Evolutionary conservation across 2,797 vertebrate species (phyloP).

Genomic region (Cuniculus paca): DNA sequence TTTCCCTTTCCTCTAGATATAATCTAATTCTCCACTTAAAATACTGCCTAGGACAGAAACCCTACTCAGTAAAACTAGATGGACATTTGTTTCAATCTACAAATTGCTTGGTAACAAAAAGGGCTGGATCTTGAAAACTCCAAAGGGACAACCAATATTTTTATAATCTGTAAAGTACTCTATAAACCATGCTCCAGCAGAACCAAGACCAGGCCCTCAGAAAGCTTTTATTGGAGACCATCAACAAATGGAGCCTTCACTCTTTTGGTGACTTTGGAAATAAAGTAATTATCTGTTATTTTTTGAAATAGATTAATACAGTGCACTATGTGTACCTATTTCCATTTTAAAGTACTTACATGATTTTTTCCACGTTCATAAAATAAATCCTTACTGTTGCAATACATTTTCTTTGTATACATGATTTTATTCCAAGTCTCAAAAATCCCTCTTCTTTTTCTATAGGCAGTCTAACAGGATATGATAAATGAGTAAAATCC

Average conservation of each 20-base stretch:
- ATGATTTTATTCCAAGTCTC: constrained; percentile 37
- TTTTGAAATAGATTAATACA: not conserved
- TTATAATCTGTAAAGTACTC: not conserved
- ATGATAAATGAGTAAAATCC: not conserved
- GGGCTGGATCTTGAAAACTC: not conserved
- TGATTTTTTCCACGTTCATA: constrained; percentile 27
- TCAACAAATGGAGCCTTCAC: not conserved
- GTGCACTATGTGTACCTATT: not conserved
- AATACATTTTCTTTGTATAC: constrained; percentile 16
- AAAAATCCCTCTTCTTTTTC: not conserved
- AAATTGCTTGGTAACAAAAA: not conserved
- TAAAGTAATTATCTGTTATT: not conserved
- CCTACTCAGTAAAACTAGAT: not conserved
- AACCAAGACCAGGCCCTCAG: not conserved
- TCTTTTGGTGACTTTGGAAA: not conserved
- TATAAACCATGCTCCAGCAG: not conserved
- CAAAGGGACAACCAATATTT: not conserved
- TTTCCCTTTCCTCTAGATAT: not conserved
- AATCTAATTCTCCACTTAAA: not conserved
- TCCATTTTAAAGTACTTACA: not conserved
- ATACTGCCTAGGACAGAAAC: not conserved
- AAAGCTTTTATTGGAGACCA: not conserved
- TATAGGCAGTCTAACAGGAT: not conserved
- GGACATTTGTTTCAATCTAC: not conserved
- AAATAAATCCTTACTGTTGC: constrained; percentile 51